A percentile compares a stretch with the other conserved stretches of the same genome.
phyloP scores from a whole-genome alignment of 2,888 invertebrate species.

The Leptinotarsa rubiginosa region DNA sequence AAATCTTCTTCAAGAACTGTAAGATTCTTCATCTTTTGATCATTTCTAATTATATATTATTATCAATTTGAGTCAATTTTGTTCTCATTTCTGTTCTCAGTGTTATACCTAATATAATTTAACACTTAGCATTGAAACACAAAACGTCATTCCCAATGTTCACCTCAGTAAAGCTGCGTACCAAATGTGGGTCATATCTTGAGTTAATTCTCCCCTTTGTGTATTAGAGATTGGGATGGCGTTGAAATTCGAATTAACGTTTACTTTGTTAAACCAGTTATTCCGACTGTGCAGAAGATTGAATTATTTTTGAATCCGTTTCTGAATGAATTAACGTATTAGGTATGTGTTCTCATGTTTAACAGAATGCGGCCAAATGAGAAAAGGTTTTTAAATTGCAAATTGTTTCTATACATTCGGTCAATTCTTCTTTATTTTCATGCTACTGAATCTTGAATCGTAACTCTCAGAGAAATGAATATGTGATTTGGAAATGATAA shows the following conservation, averaged over 20 bases:
- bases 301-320: constrained; percentile 24
- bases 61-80: too few relatives aligned
- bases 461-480: too few relatives aligned
- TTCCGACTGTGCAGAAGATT: constrained; percentile 22
- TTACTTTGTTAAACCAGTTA: constrained; percentile 28
- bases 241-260: constrained; percentile 38
- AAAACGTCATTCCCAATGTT: constrained; percentile 25
- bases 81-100: background rate
- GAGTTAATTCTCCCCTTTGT: constrained; percentile 38
- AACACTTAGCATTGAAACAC: background rate
- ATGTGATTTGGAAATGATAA: too few relatives aligned
- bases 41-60: background rate
- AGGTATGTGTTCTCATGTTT: background rate
- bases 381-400: background rate
- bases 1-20: too few relatives aligned
- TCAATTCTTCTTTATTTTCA: too few relatives aligned
- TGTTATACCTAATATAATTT: constrained; percentile 1
- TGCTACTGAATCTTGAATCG: too few relatives aligned
- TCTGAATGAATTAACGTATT: constrained; percentile 3
- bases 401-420: too few relatives aligned
- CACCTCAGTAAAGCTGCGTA: constrained; percentile 25
- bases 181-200: constrained; percentile 30
- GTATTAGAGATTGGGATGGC: constrained; percentile 29
- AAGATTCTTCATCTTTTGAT: too few relatives aligned
- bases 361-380: background rate